Evolutionary conservation across 2,797 vertebrate species (phyloP), one percentile per base, ranked within the genome.

Genomic region (Hylomyscus alleni): DNA sequence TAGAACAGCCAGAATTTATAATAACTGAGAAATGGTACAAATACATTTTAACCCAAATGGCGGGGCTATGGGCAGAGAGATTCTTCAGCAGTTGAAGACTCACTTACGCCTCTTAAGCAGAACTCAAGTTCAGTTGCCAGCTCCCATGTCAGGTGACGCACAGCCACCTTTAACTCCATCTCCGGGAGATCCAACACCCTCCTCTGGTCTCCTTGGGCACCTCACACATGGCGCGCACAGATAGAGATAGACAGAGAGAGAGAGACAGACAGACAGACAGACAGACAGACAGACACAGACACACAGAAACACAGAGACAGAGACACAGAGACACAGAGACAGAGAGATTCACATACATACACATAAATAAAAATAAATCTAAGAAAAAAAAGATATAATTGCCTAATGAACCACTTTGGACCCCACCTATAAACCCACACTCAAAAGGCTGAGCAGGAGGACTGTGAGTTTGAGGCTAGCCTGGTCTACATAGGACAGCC

Each of bases 1-100:
- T 84, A 89, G 52, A 50, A 69, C 97, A 95, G 58, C 26, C 24
- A 96, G 75, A 87, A 89, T 86, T 95, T 65, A 81, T 50, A 89
- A 88, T 54, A 95, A 85, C 52, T 83, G 81, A 80, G 29, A 80
- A 94, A 82, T 1, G 62, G 20, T 50, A 90, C 82, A 94, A 94
- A 75, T 58, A 50, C 24, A 29, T 29, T 72, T 72, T 72, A 37
- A 78, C 76, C 9, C 29, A 31, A 50, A 52, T 4, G 50, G 78
- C 44, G 47, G 20, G 19, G 31, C 2, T 1, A 17, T 31, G 52
- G n/a, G 50, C 40, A 6, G 29, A 14, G 54, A 50, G 15, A n/a
- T 17, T 34, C 54, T 29, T 34, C 56, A n/a, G 40, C 73, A 47
- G 7, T 89, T 69, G 20, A 56, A 87, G 67, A 54, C 29, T 40